Evolutionary conservation across 2,888 invertebrate species (phyloP).

Genomic region (Orchesella flavescens): DNA sequence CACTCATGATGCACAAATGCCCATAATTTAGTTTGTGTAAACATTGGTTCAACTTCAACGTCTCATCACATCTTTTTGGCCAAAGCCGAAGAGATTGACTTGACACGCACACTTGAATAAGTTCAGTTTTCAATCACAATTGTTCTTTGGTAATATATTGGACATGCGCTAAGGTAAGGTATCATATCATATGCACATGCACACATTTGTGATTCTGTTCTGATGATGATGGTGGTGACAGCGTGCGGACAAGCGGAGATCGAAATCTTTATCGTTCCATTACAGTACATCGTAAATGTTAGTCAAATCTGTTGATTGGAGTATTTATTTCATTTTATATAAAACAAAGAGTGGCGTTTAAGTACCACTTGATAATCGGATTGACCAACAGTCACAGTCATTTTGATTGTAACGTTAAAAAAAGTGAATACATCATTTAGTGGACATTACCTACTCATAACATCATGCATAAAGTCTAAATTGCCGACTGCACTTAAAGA

Average conservation of each 20-base stretch:
- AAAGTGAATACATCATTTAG: neutral
- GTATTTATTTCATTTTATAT: neutral
- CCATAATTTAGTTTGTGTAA: too few relatives aligned
- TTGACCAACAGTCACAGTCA: conserved; percentile 20
- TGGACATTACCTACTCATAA: conserved; percentile 29
- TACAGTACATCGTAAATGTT: conserved; percentile 11
- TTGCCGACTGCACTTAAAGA: conserved; percentile 19
- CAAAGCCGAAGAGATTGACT: too few relatives aligned
- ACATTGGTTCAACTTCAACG: neutral
- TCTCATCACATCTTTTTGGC: neutral
- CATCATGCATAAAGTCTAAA: conserved; percentile 16
- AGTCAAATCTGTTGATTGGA: too few relatives aligned
- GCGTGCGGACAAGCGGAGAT: conserved; percentile 43
- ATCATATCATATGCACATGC: neutral
- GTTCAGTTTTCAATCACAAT: too few relatives aligned
- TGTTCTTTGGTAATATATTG: too few relatives aligned
- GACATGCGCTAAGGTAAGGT: neutral
- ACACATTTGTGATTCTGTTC: neutral
- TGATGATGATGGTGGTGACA: too few relatives aligned
- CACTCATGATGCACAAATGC: too few relatives aligned
- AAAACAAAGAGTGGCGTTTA: neutral
- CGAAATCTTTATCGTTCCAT: conserved; percentile 41
- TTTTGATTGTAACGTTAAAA: neutral
- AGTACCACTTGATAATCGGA: neutral
- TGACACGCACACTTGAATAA: too few relatives aligned